phyloP scores from a whole-genome alignment of 1,140 invertebrate species.

The Oryctes rhinoceros region DNA sequence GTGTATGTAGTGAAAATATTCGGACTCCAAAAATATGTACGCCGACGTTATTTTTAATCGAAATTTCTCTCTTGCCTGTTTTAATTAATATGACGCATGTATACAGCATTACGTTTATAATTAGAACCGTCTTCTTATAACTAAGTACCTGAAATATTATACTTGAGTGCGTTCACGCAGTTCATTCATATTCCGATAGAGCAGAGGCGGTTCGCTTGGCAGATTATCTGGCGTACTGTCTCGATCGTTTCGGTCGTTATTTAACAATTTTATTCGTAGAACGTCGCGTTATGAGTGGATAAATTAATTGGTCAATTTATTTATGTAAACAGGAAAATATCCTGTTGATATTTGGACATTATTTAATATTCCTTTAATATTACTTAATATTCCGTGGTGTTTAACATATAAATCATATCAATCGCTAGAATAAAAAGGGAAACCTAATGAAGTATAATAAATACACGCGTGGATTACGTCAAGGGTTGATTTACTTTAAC shows the following conservation, averaged over 20 bases:
- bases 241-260: not conserved
- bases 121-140: not conserved
- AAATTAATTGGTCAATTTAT: too few species aligned
- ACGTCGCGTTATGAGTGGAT: not conserved
- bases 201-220: not conserved
- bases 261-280: not conserved
- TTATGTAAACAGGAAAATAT: too few species aligned
- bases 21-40: not conserved
- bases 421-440: too few species aligned
- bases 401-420: too few species aligned
- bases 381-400: too few species aligned
- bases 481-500: too few species aligned
- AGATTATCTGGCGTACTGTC: not conserved
- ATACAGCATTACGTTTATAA: not conserved
- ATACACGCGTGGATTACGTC: too few species aligned
- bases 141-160: not conserved
- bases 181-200: slow-evolving; percentile 4
- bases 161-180: not conserved
- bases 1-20: slow-evolving; percentile 2
- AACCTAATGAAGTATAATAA: too few species aligned
- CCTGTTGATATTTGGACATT: too few species aligned
- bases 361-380: too few species aligned
- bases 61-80: not conserved
- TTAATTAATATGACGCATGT: slow-evolving; percentile 25
- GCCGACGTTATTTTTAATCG: slow-evolving; percentile 14